Evolutionary conservation across 2,888 invertebrate genomes (phyloP).

Genomic region (Orthosia cruda): DNA sequence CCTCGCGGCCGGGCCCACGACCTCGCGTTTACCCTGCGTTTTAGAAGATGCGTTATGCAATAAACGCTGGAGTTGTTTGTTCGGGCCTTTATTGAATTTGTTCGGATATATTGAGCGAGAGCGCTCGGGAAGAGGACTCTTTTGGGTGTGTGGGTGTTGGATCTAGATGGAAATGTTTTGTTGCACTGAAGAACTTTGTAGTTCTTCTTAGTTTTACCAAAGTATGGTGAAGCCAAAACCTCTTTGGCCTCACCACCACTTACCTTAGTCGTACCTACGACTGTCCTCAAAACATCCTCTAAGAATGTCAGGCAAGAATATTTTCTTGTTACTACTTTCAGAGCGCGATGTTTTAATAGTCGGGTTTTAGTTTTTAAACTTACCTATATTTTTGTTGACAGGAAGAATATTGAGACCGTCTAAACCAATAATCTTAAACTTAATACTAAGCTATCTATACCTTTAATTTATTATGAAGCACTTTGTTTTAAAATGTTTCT

Average conservation of each 20-base stretch:
- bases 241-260: too few relatives aligned
- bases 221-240: too few relatives aligned
- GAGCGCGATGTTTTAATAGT: too few relatives aligned
- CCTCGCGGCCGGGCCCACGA: constrained; percentile 56
- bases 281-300: too few relatives aligned
- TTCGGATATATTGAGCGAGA: constrained; percentile 68
- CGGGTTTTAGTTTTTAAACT: too few relatives aligned
- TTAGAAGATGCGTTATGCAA: constrained; percentile 75
- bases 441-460: too few relatives aligned
- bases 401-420: too few relatives aligned
- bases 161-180: neutral
- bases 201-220: neutral
- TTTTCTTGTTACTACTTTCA: too few relatives aligned
- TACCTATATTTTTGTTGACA: too few relatives aligned
- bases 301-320: too few relatives aligned
- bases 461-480: neutral
- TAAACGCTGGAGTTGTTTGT: constrained; percentile 73
- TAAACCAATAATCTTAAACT: neutral
- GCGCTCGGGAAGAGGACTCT: neutral
- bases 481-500: neutral
- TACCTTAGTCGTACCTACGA: too few relatives aligned
- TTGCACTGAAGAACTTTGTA: neutral
- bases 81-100: constrained; percentile 79
- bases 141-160: constrained; percentile 6
- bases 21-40: constrained; percentile 67